These are phyloP conservation scores for Prostheceraeus crozeri DNA, from an alignment of 2,888 invertebrate species.

Conservation along the genomic window DNA sequence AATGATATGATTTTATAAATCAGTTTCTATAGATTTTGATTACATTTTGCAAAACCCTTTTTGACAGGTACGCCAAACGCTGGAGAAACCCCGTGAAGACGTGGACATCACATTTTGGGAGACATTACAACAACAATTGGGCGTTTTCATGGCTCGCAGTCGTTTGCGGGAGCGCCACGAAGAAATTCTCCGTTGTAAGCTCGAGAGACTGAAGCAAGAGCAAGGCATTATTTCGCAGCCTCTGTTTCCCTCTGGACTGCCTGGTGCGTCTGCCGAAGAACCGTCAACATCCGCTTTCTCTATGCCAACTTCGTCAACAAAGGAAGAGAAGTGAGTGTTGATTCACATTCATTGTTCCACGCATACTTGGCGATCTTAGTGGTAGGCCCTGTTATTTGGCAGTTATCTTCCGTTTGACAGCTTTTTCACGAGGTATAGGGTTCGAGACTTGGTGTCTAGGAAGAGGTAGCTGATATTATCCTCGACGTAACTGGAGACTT, in stretches of 20 bases:
- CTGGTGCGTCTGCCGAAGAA: background rate
- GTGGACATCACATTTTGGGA: conserved; percentile 72
- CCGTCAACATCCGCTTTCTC: background rate
- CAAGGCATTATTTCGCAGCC: conserved; percentile 34
- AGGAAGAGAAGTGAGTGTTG: conserved; percentile 29
- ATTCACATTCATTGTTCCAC: too few relatives aligned
- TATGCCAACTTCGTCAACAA: background rate
- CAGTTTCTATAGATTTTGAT: too few relatives aligned
- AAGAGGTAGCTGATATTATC: too few relatives aligned
- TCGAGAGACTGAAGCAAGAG: conserved; percentile 65
- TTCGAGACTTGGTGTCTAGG: too few relatives aligned
- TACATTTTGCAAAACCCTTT: too few relatives aligned
- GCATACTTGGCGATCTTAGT: too few relatives aligned
- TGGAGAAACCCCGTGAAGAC: conserved; percentile 37
- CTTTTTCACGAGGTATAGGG: too few relatives aligned
- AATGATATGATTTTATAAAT: too few relatives aligned
- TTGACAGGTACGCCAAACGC: conserved; percentile 21
- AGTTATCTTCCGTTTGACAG: too few relatives aligned
- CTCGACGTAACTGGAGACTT: too few relatives aligned
- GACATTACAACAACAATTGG: conserved; percentile 82
- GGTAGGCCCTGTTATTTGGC: too few relatives aligned
- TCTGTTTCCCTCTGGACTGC: conserved; percentile 30
- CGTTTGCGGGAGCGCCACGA: conserved; percentile 84
- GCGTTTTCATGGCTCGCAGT: conserved; percentile 88
- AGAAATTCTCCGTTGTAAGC: conserved; percentile 74